Conservation (phyloP, 2,888 invertebrate species). For the Stratiomys singularior region DNA sequence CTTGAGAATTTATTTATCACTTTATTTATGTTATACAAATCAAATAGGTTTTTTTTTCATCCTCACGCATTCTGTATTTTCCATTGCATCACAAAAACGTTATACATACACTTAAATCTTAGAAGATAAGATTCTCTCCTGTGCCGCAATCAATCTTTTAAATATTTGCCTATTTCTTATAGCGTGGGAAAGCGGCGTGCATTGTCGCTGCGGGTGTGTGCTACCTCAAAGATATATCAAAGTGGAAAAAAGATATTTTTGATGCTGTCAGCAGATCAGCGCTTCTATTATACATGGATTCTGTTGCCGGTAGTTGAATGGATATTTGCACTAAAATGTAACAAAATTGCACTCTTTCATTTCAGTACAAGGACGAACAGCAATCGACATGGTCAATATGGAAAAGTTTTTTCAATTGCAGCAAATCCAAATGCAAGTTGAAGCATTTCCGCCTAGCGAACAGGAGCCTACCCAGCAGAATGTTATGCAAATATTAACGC, state of each 20-base stretch:
- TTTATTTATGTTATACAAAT: no score
- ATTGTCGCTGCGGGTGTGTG: slow-evolving; percentile 51
- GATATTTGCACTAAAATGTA: neutral
- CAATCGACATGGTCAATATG: slow-evolving; percentile 50
- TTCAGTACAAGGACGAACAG: slow-evolving; percentile 46
- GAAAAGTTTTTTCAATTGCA: slow-evolving; percentile 48
- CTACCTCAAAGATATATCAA: slow-evolving; percentile 38
- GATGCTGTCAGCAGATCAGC: slow-evolving; percentile 48
- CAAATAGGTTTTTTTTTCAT: no score
- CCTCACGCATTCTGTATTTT: no score
- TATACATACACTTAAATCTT: no score
- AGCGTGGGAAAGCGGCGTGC: slow-evolving; percentile 53
- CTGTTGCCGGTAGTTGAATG: slow-evolving; percentile 51
- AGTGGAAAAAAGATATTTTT: slow-evolving; percentile 52
- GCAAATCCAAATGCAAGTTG: slow-evolving; percentile 47
- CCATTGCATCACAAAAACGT: no score
- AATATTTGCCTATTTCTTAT: neutral
- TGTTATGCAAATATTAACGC: slow-evolving; percentile 47
- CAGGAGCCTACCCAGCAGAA: slow-evolving; percentile 41
- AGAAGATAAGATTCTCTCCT: no score
- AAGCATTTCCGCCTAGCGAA: slow-evolving; percentile 44
- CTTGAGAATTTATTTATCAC: no score
- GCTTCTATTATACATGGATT: slow-evolving; percentile 49
- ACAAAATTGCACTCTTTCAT: neutral
- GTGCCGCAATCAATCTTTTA: neutral